Percentiles rank a stretch among this genome's conserved stretches.
Evolutionary conservation across 2,888 invertebrate genomes (phyloP).

Genomic region (Tenthredo notha): DNA sequence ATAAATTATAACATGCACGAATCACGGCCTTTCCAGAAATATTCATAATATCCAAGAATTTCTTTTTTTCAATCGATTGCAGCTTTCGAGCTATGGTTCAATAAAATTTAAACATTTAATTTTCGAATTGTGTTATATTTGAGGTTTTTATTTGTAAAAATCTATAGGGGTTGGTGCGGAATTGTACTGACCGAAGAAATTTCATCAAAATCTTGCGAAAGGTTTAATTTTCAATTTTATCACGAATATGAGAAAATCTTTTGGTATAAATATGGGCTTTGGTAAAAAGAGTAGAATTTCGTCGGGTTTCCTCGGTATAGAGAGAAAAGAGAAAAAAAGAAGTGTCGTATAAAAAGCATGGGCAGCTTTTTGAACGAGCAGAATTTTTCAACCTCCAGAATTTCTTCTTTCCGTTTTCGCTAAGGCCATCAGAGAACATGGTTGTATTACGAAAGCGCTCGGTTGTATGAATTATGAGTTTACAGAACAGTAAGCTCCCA

Average conservation of each 20-base stretch:
- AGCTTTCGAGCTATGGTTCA: too few species aligned
- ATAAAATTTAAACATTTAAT: not conserved
- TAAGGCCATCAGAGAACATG: constrained; percentile 2
- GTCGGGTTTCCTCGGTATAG: not conserved
- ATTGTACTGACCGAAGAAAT: too few species aligned
- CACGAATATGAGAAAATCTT: not conserved
- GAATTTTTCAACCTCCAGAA: not conserved
- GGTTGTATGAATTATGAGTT: constrained; percentile 50
- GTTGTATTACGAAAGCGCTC: not conserved
- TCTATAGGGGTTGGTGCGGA: rapidly evolving
- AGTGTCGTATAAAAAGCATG: not conserved
- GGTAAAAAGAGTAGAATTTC: not conserved
- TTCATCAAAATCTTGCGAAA: not conserved
- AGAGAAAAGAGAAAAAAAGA: not conserved
- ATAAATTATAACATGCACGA: constrained; percentile 9
- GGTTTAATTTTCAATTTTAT: not conserved
- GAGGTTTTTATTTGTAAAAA: not conserved
- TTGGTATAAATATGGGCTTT: not conserved
- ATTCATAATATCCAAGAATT: not conserved
- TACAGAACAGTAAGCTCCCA: constrained; percentile 43
- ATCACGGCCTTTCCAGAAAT: not conserved
- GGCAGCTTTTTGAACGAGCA: not conserved
- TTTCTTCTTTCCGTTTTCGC: not conserved
- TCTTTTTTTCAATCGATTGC: too few species aligned
- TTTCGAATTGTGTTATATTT: not conserved